Percentiles rank a stretch among this genome's conserved stretches.
phyloP scores from a whole-genome alignment of 2,113 vertebrate genomes.

The Erinaceus europaeus region DNA sequence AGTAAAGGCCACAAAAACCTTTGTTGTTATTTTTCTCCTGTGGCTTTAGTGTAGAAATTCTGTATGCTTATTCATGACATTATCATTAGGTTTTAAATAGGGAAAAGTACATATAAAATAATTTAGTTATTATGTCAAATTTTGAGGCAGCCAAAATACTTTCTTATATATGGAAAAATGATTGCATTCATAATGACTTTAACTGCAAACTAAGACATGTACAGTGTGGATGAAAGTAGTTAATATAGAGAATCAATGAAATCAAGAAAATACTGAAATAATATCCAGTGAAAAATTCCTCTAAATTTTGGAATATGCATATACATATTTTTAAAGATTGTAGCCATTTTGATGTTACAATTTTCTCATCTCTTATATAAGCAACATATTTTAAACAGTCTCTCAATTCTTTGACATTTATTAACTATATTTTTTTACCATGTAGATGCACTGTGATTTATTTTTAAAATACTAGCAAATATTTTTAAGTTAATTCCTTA shows the following conservation, averaged over 20 bases:
- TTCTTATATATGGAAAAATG: neutral
- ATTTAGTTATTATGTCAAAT: neutral
- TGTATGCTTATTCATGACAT: neutral
- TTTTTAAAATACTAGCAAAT: too few species aligned
- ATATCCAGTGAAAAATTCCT: neutral
- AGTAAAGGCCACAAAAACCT: neutral
- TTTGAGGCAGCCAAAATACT: neutral
- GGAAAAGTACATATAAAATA: neutral
- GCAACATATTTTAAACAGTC: too few species aligned
- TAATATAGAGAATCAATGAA: neutral
- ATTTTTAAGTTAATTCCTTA: too few species aligned
- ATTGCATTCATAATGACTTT: neutral
- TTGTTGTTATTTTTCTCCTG: neutral
- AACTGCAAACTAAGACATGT: neutral
- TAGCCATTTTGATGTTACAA: neutral
- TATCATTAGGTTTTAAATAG: conserved; percentile 4
- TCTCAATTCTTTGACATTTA: too few species aligned
- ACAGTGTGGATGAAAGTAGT: neutral
- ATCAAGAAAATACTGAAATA: conserved; percentile 25
- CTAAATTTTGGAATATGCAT: neutral
- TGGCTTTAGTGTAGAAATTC: neutral
- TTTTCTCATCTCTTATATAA: neutral
- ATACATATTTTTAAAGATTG: neutral
- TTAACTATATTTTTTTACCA: too few species aligned
- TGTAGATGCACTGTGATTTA: too few species aligned